Conservation (phyloP, 2,113 vertebrate genomes). For the Perca fluviatilis region DNA sequence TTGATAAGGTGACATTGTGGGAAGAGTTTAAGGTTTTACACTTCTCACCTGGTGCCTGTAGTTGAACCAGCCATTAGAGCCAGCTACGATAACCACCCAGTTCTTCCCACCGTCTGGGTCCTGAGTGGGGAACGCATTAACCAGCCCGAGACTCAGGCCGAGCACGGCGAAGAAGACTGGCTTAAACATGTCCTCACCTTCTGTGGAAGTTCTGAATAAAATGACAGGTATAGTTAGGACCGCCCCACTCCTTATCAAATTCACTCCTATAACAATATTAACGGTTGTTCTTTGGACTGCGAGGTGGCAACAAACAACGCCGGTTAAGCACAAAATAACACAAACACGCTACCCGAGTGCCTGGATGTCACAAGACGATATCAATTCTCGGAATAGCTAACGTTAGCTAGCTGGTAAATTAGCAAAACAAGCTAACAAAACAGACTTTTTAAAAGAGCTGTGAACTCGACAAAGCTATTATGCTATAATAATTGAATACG, state of each 20-base stretch:
- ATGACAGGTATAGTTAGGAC: background rate
- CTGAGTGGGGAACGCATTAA: slow-evolving; percentile 68
- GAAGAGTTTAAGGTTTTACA: background rate
- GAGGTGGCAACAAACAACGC: background rate
- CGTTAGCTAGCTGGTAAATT: background rate
- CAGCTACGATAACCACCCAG: slow-evolving; percentile 97
- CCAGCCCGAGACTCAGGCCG: slow-evolving; percentile 77
- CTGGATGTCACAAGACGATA: slow-evolving; percentile 48
- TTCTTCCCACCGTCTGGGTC: slow-evolving; percentile 87
- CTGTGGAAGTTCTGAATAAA: background rate
- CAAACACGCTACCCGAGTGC: slow-evolving; percentile 19
- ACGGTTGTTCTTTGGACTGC: too few relatives aligned
- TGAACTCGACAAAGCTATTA: background rate
- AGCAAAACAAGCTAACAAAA: slow-evolving; percentile 29
- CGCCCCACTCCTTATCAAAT: fast-evolving
- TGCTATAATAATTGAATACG: background rate
- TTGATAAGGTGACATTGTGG: background rate
- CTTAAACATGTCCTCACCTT: slow-evolving; percentile 76
- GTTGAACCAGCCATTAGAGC: slow-evolving; percentile 96
- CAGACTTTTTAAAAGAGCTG: background rate
- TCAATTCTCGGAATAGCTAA: background rate
- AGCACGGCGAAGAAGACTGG: slow-evolving; percentile 72
- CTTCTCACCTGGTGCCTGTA: slow-evolving; percentile 94
- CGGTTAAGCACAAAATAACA: background rate
- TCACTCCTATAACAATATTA: fast-evolving